Base-by-base conservation (phyloP, 2,888 invertebrate genomes). In the Tromatobia lineatoria region DNA sequence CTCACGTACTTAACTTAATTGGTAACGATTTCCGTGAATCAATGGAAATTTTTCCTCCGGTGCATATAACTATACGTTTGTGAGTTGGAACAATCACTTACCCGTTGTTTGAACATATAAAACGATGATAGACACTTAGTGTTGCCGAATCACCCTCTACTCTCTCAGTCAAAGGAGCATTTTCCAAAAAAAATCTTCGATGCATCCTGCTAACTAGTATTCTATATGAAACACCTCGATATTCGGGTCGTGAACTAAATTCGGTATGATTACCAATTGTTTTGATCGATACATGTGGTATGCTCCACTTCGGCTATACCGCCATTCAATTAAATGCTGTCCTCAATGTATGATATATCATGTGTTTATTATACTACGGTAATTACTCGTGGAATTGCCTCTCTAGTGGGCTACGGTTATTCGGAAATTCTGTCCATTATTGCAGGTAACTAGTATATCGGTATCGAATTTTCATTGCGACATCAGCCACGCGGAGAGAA, bases 221-320 rank as follows among this genome's bases (percentile, higher is more conserved):
- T 76, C 47, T 75, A 71, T 86, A 82, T 2, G 8, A 84, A 83
- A 83, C 81, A 57, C 69, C 85, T 82, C 75, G 78, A 83, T 69
- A 66, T 77, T 54, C 50, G 20, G 34, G 61, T 47, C 57, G 54
- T 83, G 79, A 78, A 75, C 69, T 59, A 8, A 67, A 20, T n/a
- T 45, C 34, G 47, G 47, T 81, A 81, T 85, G 83, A 87, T 85
- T 75, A 70, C 74, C 74, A 82, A 85, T 78, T 18, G 59, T 57
- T 67, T 66, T 81, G 82, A 77, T 83, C 81, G 79, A 85, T 85
- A 18, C 29, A 79, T 71, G 57, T 23, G 57, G 38, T 8, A 20
- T 70, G 54, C 54, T 76, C n/a, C 67, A 54, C 74, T 74, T 69
- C 79, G 67, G 54, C 75, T 75, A 70, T 38, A 70, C 42, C 45